A percentile compares a stretch with the other conserved stretches of the same genome.
phyloP scores from a whole-genome alignment of 2,797 vertebrate genomes.

The Steatocranus sp. region DNA sequence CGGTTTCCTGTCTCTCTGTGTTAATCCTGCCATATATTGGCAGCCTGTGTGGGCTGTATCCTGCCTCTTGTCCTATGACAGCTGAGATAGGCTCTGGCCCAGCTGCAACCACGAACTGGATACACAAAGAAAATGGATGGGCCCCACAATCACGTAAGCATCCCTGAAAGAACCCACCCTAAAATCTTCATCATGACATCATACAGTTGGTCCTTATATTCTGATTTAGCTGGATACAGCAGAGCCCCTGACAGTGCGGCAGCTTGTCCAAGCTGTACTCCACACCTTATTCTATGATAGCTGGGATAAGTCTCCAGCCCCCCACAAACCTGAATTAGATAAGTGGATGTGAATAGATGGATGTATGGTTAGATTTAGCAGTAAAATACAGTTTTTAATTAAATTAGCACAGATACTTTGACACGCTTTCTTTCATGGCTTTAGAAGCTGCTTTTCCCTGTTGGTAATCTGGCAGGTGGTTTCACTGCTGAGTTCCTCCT shows the following conservation, averaged over 20 bases:
- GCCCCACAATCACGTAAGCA: background rate
- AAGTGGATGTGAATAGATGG: background rate
- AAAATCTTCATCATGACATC: background rate
- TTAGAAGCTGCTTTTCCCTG: background rate
- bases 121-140: background rate
- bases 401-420: background rate
- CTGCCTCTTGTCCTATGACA: background rate
- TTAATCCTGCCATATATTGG: background rate
- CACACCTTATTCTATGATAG: background rate
- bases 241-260: background rate
- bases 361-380: background rate
- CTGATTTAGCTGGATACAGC: background rate
- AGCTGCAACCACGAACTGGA: accelerated
- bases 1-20: background rate
- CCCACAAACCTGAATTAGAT: background rate
- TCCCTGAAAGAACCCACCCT: background rate
- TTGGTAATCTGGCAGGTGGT: background rate
- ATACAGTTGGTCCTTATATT: background rate
- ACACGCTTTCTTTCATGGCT: background rate
- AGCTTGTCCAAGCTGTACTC: background rate
- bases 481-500: background rate
- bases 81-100: background rate
- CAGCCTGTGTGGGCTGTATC: background rate
- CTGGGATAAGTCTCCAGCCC: background rate
- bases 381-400: background rate